These are phyloP conservation scores for Pseudomyrmex dendroicus DNA, from an alignment of 1,140 invertebrate species.

Conservation along the genomic window DNA sequence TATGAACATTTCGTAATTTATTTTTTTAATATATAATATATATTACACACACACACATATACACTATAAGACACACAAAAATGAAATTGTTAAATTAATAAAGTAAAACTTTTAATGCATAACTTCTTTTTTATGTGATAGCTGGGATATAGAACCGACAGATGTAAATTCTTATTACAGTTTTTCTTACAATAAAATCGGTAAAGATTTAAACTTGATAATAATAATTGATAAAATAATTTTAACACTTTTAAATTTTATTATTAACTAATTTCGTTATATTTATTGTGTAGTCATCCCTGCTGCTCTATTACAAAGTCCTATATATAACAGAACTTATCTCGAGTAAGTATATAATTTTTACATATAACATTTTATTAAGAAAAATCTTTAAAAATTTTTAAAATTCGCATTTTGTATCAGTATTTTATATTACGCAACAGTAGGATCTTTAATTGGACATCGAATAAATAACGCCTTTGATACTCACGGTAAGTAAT, in stretches of 20 bases:
- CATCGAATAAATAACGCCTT: background rate
- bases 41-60: too few species aligned
- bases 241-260: background rate
- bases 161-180: conserved; percentile 2
- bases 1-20: background rate
- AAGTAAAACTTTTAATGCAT: too few species aligned
- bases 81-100: background rate
- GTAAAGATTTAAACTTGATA: background rate
- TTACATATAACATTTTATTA: background rate
- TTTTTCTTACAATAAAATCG: conserved; percentile 5
- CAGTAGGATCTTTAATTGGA: background rate
- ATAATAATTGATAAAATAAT: background rate
- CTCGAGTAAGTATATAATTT: conserved; percentile 1
- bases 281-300: conserved; percentile 9
- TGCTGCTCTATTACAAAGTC: conserved; percentile 13
- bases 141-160: conserved; percentile 2
- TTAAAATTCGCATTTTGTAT: background rate
- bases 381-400: background rate
- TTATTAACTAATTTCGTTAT: background rate
- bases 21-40: background rate
- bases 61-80: background rate
- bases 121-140: background rate
- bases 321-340: background rate
- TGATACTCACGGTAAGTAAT: conserved; percentile 2
- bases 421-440: conserved; percentile 3